Percentiles rank a stretch among this genome's conserved stretches.
These are phyloP conservation scores for Geophilus truncorum DNA, from an alignment of 2,888 invertebrate species.

Conservation along the genomic window DNA sequence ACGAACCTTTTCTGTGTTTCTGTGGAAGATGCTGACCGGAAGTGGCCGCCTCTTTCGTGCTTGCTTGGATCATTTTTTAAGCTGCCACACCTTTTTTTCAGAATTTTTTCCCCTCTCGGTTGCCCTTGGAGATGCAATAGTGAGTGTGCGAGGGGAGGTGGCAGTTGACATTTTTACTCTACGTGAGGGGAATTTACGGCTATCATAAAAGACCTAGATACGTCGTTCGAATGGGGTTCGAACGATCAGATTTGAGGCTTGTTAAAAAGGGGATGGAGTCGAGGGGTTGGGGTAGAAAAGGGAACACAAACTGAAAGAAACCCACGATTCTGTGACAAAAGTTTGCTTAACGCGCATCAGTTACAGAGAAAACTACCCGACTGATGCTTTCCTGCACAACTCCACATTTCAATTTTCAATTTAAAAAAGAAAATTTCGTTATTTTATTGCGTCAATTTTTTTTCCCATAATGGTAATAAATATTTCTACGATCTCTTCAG, in stretches of 20 bases:
- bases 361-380: not conserved
- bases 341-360: not conserved
- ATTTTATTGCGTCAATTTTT: not conserved
- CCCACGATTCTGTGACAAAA: not conserved
- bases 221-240: constrained; percentile 24
- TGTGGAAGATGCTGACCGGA: not conserved
- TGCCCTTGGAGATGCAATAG: constrained; percentile 8
- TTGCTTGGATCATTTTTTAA: not conserved
- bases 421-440: not conserved
- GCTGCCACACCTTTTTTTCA: not conserved
- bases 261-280: not conserved
- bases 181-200: constrained; percentile 14
- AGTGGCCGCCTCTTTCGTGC: not conserved
- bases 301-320: not conserved
- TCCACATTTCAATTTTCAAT: not conserved
- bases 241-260: constrained; percentile 27
- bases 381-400: not conserved
- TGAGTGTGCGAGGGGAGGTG: constrained; percentile 7
- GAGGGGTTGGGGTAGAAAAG: not conserved
- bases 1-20: not conserved
- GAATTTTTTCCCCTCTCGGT: not conserved
- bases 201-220: constrained; percentile 19
- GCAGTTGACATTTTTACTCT: constrained; percentile 21
- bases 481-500: too few species aligned
- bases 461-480: not conserved